Conservation (phyloP, 2,113 vertebrate species). For the Arenaria interpres region DNA sequence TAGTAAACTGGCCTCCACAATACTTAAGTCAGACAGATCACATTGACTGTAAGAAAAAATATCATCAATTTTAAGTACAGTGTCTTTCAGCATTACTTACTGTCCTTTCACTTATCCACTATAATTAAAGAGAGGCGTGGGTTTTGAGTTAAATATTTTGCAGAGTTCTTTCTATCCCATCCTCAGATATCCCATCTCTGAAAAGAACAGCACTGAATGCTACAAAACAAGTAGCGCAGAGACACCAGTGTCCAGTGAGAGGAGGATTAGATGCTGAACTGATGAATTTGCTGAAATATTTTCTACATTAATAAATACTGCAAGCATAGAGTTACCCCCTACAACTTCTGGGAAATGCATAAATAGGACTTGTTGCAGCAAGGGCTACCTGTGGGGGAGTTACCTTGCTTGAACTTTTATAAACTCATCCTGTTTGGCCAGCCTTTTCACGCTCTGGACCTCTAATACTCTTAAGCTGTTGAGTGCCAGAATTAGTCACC, state of each 20-base stretch:
- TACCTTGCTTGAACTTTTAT: neutral
- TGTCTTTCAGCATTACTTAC: neutral
- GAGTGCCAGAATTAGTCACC: slow-evolving; percentile 52
- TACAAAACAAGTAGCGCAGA: neutral
- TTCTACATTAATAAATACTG: neutral
- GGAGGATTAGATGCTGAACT: neutral
- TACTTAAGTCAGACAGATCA: neutral
- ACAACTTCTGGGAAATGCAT: neutral
- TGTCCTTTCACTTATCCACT: neutral
- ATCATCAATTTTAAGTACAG: neutral
- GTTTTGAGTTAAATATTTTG: neutral
- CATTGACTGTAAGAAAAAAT: neutral
- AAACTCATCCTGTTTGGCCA: neutral
- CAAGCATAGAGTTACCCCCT: neutral
- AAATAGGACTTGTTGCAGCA: neutral
- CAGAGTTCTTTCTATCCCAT: neutral
- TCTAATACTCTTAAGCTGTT: neutral
- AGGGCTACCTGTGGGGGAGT: neutral
- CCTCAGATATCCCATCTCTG: neutral
- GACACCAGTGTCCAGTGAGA: neutral
- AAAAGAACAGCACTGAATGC: neutral
- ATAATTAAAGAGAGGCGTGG: neutral
- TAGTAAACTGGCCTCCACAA: neutral
- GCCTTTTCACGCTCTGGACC: neutral
- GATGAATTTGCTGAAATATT: neutral